These are phyloP conservation scores for Tyto alba DNA, from an alignment of 2,113 vertebrate species.

Conservation along the genomic window DNA sequence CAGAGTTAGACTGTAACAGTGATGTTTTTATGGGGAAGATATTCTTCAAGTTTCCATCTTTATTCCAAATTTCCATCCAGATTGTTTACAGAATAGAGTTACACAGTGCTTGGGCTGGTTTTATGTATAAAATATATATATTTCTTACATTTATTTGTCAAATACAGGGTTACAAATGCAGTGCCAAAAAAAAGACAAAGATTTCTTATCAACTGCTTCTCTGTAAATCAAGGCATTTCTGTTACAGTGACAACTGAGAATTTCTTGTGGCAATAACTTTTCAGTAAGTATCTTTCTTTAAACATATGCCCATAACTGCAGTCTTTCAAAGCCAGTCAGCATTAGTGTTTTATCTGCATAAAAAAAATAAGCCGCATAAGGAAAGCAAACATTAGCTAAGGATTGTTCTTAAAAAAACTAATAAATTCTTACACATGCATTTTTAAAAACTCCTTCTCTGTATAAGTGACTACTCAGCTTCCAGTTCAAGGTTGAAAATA, in stretches of 20 bases:
- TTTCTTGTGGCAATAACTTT: background rate
- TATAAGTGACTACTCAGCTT: background rate
- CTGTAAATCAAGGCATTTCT: background rate
- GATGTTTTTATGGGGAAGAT: background rate
- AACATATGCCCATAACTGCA: background rate
- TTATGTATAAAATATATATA: background rate
- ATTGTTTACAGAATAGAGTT: background rate
- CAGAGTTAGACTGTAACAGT: background rate
- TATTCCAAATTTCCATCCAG: background rate
- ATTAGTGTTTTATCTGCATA: background rate
- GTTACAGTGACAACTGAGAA: background rate
- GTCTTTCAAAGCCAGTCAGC: background rate
- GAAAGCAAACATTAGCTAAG: background rate
- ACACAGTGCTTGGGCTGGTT: background rate
- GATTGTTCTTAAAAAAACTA: background rate
- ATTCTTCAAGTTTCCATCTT: background rate
- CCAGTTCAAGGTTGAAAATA: background rate
- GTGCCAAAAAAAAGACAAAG: background rate
- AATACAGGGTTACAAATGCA: background rate
- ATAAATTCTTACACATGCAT: background rate
- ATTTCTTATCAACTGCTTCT: background rate
- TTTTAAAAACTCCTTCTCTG: background rate
- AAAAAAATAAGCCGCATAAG: background rate
- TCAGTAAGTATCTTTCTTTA: background rate
- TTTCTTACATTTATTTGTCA: background rate